Evolutionary conservation across 1,140 invertebrate species (phyloP).

Genomic region (Bombus fervidus): DNA sequence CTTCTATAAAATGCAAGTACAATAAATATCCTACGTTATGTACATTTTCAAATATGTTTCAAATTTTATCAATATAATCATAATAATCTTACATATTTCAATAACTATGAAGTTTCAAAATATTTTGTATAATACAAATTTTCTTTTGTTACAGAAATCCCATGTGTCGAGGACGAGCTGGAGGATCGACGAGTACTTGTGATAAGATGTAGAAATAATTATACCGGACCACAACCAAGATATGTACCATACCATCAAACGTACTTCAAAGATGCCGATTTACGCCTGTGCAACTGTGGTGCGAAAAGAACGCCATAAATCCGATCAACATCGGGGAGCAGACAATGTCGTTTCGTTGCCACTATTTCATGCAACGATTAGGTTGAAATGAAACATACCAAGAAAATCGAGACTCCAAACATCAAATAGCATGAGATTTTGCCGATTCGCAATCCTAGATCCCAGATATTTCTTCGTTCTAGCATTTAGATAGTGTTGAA

Average conservation of each 20-base stretch:
- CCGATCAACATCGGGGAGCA: constrained; percentile 45
- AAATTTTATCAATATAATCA: too few relatives aligned
- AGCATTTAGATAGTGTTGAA: neutral
- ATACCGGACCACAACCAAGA: constrained; percentile 76
- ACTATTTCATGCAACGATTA: constrained; percentile 8
- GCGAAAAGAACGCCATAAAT: constrained; percentile 53
- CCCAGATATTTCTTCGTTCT: neutral
- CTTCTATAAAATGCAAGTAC: too few relatives aligned
- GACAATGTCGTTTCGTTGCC: constrained; percentile 36
- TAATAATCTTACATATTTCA: too few relatives aligned
- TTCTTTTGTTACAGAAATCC: constrained; percentile 75
- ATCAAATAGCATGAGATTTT: neutral
- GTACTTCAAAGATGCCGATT: constrained; percentile 77
- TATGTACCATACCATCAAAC: constrained; percentile 47
- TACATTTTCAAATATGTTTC: too few relatives aligned
- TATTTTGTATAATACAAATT: constrained; percentile 4
- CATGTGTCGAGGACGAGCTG: constrained; percentile 68
- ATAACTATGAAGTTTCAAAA: too few relatives aligned
- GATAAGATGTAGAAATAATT: constrained; percentile 80
- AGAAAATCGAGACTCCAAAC: neutral
- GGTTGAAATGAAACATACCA: constrained; percentile 12
- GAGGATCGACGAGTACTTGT: constrained; percentile 76
- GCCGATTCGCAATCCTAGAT: neutral
- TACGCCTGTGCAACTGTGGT: constrained; percentile 74
- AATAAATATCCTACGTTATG: too few relatives aligned